Base-by-base conservation (phyloP, 1,140 invertebrate species). In the Drosophila grimshawi region DNA sequence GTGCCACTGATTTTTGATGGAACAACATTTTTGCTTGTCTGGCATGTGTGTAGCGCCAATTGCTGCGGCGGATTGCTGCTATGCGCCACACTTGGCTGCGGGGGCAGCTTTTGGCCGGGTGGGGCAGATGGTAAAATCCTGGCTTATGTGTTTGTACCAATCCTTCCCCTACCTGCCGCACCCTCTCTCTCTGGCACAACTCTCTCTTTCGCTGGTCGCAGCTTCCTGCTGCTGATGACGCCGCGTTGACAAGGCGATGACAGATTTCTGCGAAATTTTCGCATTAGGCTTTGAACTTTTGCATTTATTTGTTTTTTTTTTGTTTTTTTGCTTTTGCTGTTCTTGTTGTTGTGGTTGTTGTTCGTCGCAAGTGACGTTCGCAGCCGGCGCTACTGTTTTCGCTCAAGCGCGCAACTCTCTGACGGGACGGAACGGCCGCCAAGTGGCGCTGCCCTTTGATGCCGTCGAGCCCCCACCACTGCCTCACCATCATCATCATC, bases 191-290 rank as follows among this genome's bases (percentile, higher is more conserved):
- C 46, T 33, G 48, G 35, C n/a, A n/a, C 6, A 7, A 2, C 46
- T 10, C n/a, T 11, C 29, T 35, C 11, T 49, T 19, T 29, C 8
- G 63, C 4, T 49, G 41, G 53, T 29, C 71, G 48, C 65, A 52
- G 63, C 62, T 76, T 76, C 73, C 72, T 76, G 78, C 41, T 61
- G 75, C 53, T 72, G 83, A 83, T 88, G 83, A 88, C 77, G 83
- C 51, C 81, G 83, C 77, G 85, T 89, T 88, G 83, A 88, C 83
- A 88, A 88, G 83, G 85, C 83, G 83, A 88, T 88, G 83, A 88
- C 83, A 88, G 83, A 88, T 88, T 88, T 88, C 83, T 78, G 85
- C 83, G 83, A 88, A 88, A 83, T 88, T 89, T 88, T 88, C 83
- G 83, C 85, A 89, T 88, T 88, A 88, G 83, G 85, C 83, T 88